phyloP scores from a whole-genome alignment of 2,113 vertebrate species.

The Telmatochromis bifrenatus region DNA sequence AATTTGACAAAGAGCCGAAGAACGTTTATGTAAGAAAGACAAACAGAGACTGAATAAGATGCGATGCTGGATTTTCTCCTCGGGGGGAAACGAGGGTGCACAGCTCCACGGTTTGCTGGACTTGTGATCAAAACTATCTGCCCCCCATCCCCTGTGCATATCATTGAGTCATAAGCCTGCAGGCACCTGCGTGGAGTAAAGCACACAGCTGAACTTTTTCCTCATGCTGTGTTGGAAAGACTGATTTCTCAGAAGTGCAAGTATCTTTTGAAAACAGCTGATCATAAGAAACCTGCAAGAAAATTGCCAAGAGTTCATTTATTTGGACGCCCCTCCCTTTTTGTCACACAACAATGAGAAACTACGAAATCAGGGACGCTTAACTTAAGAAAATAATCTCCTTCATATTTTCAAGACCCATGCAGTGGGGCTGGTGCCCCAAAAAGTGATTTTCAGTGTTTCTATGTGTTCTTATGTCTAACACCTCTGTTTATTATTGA shows the following conservation, averaged over 20 bases:
- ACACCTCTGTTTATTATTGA: background rate
- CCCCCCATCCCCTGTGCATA: background rate
- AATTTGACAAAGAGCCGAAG: background rate
- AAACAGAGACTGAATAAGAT: background rate
- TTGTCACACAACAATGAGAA: background rate
- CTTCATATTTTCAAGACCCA: background rate
- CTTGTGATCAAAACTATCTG: background rate
- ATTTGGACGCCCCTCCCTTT: background rate
- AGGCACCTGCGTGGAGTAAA: background rate
- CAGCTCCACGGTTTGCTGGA: background rate
- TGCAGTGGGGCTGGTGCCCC: background rate
- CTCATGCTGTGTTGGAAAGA: background rate
- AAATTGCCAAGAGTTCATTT: background rate
- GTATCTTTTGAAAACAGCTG: background rate
- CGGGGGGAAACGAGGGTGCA: background rate
- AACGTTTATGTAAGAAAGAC: background rate
- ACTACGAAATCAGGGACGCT: background rate
- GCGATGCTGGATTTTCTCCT: background rate
- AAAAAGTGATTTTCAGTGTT: background rate
- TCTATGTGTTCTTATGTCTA: background rate
- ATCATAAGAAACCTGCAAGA: background rate
- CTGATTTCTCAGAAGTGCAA: background rate
- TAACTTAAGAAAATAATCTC: background rate
- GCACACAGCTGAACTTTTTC: background rate
- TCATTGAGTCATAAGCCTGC: background rate